Evolutionary conservation across 2,888 invertebrate species (phyloP).

Genomic region (Gerris lacustris): DNA sequence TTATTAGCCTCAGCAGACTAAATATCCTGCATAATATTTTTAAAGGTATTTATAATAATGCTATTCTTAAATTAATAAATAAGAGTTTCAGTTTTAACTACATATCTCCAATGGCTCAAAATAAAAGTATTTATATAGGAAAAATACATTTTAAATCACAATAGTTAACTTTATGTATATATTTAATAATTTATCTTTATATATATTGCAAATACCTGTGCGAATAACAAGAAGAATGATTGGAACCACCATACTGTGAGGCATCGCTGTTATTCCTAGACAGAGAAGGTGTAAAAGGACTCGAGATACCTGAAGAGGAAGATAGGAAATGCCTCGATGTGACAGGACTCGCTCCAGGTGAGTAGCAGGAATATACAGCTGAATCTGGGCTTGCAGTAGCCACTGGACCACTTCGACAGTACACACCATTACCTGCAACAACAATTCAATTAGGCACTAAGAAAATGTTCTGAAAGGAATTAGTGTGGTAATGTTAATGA

Average conservation of each 20-base stretch:
- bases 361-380: constrained; percentile 78
- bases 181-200: too few relatives aligned
- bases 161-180: too few relatives aligned
- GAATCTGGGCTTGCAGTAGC: constrained; percentile 79
- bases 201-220: constrained; percentile 26
- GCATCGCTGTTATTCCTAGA: constrained; percentile 85
- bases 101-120: too few relatives aligned
- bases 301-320: constrained; percentile 40
- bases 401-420: constrained; percentile 37
- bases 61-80: too few relatives aligned
- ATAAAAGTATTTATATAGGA: too few relatives aligned
- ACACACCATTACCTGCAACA: constrained; percentile 15
- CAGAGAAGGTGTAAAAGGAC: constrained; percentile 63
- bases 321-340: constrained; percentile 63
- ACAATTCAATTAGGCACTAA: constrained; percentile 38
- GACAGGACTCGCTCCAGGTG: constrained; percentile 73
- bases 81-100: too few relatives aligned
- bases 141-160: too few relatives aligned
- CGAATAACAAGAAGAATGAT: constrained; percentile 34
- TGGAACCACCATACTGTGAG: constrained; percentile 74
- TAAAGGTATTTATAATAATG: too few relatives aligned
- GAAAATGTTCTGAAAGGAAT: constrained; percentile 44
- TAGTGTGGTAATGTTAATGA: too few relatives aligned
- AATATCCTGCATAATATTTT: too few relatives aligned
- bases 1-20: too few relatives aligned